Evolutionary conservation across 2,113 vertebrate genomes (phyloP).

Genomic region (Catharus minimus): DNA sequence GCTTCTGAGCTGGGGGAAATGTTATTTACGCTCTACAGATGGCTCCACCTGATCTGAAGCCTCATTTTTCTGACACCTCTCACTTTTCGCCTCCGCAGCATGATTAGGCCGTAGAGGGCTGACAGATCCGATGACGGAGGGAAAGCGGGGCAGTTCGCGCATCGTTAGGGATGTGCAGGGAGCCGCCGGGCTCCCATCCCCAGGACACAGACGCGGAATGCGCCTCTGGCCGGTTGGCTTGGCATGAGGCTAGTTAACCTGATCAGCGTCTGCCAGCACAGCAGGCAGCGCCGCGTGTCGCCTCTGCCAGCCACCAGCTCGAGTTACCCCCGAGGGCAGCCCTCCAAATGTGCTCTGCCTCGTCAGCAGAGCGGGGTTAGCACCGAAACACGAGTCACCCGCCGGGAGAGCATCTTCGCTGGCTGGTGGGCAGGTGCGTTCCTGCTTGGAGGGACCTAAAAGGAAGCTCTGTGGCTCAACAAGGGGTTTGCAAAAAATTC

Average conservation of each 20-base stretch:
- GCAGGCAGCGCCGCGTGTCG: background rate
- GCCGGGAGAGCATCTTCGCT: background rate
- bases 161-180: background rate
- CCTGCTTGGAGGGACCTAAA: background rate
- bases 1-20: background rate
- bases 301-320: background rate
- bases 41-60: slow-evolving; percentile 1
- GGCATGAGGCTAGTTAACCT: background rate
- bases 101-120: background rate
- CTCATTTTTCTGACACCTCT: slow-evolving; percentile 34
- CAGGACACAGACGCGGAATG: background rate
- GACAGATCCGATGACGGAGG: background rate
- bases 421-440: background rate
- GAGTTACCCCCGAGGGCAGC: background rate
- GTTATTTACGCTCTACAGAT: background rate
- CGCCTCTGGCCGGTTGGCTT: background rate
- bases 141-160: background rate
- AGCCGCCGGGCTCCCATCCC: background rate
- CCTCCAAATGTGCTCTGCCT: background rate
- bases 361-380: background rate
- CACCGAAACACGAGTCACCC: background rate
- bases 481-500: background rate
- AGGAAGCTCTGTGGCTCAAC: background rate
- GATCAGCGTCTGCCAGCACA: background rate
- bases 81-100: slow-evolving; percentile 33